Percentiles rank a stretch among this genome's conserved stretches.
These are phyloP conservation scores for Galbula dea DNA, from an alignment of 2,113 vertebrate species.

Conservation along the genomic window DNA sequence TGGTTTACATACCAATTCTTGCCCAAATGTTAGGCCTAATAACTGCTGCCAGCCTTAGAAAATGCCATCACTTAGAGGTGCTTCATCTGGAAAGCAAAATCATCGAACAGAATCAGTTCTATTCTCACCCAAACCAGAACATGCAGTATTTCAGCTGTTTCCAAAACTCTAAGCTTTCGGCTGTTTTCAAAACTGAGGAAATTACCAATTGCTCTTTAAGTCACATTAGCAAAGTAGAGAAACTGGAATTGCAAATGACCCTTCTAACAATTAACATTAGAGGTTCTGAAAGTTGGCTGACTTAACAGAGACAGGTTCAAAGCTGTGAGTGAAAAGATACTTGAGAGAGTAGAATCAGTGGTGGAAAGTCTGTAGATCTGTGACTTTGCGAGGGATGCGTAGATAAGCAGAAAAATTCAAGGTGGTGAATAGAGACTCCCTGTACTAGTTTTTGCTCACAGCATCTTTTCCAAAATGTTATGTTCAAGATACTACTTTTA, in stretches of 20 bases:
- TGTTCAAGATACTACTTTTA: background rate
- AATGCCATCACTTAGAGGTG: no score
- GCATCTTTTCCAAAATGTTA: slow-evolving; percentile 8
- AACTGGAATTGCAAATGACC: background rate
- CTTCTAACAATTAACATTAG: background rate
- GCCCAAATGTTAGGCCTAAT: no score
- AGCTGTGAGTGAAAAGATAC: background rate
- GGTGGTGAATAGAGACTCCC: background rate
- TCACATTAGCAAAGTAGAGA: background rate
- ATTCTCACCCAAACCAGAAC: no score
- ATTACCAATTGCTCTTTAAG: background rate
- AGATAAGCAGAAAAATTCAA: background rate
- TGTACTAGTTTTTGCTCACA: background rate
- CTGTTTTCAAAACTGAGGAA: background rate
- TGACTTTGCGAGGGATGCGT: background rate
- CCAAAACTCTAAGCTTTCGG: background rate
- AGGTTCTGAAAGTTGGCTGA: background rate
- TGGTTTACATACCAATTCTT: no score
- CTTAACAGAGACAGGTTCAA: background rate
- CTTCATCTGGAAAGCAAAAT: no score
- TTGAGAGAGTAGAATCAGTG: background rate
- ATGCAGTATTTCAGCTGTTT: background rate
- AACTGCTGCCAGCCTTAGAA: no score
- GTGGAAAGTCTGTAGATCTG: background rate
- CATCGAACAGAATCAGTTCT: no score